Conservation (phyloP, 2,113 vertebrate species). For the Cochlearius cochlearius region DNA sequence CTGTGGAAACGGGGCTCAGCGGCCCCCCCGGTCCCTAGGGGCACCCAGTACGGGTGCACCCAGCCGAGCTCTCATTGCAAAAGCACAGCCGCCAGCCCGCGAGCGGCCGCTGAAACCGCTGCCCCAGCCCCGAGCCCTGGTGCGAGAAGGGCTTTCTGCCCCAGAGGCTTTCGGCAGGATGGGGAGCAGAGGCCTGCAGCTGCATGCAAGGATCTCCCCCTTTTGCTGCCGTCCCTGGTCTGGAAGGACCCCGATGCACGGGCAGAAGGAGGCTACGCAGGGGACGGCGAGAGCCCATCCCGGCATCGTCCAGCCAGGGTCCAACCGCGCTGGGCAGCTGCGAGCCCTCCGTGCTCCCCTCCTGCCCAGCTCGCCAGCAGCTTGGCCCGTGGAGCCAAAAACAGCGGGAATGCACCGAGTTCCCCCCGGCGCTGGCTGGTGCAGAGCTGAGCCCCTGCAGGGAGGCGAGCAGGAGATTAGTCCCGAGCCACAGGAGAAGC, state of each 20-base stretch:
- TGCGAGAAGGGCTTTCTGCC: background rate
- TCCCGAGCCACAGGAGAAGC: background rate
- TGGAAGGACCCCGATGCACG: fast-evolving
- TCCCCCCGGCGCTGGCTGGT: fast-evolving
- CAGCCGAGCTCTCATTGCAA: background rate
- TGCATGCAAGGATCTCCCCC: background rate
- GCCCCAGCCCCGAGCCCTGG: background rate
- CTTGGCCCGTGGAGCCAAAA: fast-evolving
- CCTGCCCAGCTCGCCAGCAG: background rate
- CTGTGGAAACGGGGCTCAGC: background rate
- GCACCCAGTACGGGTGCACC: background rate
- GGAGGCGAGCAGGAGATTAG: background rate
- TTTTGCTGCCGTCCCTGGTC: background rate
- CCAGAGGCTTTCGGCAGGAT: fast-evolving
- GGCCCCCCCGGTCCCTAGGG: fast-evolving
- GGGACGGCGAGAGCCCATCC: background rate
- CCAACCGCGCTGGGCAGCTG: fast-evolving
- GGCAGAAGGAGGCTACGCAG: background rate
- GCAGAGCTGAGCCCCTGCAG: fast-evolving
- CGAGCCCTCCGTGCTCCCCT: fast-evolving
- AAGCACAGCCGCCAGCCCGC: fast-evolving
- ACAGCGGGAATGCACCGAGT: fast-evolving
- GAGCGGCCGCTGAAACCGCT: background rate
- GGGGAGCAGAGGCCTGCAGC: background rate
- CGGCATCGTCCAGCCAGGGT: background rate